Conservation (phyloP, 2,888 invertebrate species). For the Leptura quadrifasciata region DNA sequence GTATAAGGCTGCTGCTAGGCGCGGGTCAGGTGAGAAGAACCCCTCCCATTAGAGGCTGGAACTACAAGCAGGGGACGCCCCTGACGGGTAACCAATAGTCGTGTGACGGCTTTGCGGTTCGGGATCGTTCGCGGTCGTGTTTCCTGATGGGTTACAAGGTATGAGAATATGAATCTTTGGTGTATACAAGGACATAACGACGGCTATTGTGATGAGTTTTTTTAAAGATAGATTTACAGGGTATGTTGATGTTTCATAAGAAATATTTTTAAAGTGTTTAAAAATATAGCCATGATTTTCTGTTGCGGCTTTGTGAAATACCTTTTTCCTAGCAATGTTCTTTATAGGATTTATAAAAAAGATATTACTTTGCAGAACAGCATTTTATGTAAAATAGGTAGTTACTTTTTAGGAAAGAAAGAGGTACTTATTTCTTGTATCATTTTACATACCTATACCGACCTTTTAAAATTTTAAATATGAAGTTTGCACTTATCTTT, state of each 20-base stretch:
- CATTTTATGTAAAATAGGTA: too few relatives aligned
- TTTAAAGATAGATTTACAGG: background rate
- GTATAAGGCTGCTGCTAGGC: slow-evolving; percentile 47
- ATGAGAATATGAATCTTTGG: slow-evolving; percentile 25
- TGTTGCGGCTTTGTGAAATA: background rate
- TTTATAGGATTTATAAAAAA: too few relatives aligned
- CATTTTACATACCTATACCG: too few relatives aligned
- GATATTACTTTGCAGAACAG: too few relatives aligned
- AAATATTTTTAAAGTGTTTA: background rate
- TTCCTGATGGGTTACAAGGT: slow-evolving; percentile 46
- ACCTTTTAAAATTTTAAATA: too few relatives aligned
- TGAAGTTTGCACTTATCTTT: too few relatives aligned
- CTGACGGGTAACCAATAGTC: slow-evolving; percentile 59
- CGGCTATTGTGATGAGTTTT: slow-evolving; percentile 2
- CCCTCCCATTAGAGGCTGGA: slow-evolving; percentile 65
- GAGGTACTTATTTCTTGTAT: too few relatives aligned
- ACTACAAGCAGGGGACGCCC: slow-evolving; percentile 61
- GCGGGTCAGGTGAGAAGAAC: slow-evolving; percentile 64
- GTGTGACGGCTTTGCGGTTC: slow-evolving; percentile 46
- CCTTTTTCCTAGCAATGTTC: background rate
- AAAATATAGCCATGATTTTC: background rate
- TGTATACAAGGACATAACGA: slow-evolving; percentile 12
- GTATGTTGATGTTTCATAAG: background rate
- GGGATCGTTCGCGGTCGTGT: slow-evolving; percentile 46
- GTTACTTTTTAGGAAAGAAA: too few relatives aligned